These are phyloP conservation scores for Petroica traversi DNA, from an alignment of 2,113 vertebrate genomes.

Conservation along the genomic window DNA sequence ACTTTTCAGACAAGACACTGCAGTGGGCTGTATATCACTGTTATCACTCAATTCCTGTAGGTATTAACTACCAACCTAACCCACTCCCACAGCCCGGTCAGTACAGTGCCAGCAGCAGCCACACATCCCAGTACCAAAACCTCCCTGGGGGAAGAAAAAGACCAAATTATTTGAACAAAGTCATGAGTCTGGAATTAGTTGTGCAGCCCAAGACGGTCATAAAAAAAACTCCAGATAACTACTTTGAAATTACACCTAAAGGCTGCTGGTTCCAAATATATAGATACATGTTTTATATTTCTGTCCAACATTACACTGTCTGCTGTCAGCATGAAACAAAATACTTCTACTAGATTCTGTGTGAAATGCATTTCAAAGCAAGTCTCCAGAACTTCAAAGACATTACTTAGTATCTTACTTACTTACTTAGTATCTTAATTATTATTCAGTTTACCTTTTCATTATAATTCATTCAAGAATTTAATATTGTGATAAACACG, in stretches of 20 bases:
- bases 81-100: background rate
- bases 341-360: background rate
- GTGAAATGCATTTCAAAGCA: background rate
- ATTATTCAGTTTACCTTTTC: background rate
- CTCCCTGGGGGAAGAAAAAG: background rate
- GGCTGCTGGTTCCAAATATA: background rate
- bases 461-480: background rate
- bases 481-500: background rate
- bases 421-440: background rate
- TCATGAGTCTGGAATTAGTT: background rate
- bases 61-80: background rate
- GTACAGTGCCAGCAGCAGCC: background rate
- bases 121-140: background rate
- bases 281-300: background rate
- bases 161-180: background rate
- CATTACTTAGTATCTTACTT: background rate
- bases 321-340: background rate
- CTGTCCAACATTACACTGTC: background rate
- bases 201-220: background rate
- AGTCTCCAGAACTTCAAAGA: background rate
- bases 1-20: background rate
- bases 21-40: background rate
- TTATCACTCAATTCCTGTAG: background rate
- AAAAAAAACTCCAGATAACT: rapidly evolving
- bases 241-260: background rate